Base-by-base conservation (phyloP, 2,797 vertebrate genomes). In the Oceanodroma leucorhoa region DNA sequence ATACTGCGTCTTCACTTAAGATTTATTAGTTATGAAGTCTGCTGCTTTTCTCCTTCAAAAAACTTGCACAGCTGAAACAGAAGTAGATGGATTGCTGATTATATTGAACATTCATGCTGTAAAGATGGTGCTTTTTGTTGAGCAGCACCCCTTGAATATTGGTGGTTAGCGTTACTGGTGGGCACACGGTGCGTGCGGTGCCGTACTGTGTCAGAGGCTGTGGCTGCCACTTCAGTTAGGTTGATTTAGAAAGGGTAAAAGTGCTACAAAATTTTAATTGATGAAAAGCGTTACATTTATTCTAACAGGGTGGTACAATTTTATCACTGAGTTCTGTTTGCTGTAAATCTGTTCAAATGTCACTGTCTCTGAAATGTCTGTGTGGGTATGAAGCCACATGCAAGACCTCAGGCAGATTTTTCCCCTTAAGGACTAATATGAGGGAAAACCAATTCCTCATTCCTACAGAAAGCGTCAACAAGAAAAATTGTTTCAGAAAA, bases 131-230 rank as follows among this genome's bases (percentile, higher is more conserved):
- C 10, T 11, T 32, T 14, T 10, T 40, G 32, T 10, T 7, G 46
- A 26, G 55, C 60, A 58, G 86, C 26, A 3, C 14, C 10, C 5
- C 17, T 15, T 7, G 11, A 15, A 5, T 0, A 6, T 6, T 24
- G 30, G 14, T 16, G 1, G 24, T 17, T 9, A 3, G 26, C 2
- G 30, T 18, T 45, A 2, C 32, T 6, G 2, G 14, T 0, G 5
- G 38, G 81, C 16, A 1, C 5, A 0, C 5, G 0, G 2, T 0
- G 0, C 1, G 21, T 4, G 6, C 40, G 0, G 0, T 2, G 11
- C 32, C 2, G 1, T 4, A 5, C 11, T 1, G 5, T 2, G 1
- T n/a, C 2, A 34, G 60, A 18, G 27, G 45, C 51, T 36, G 6
- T 4, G 20, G 55, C 85, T 64, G 14, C 65, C 1, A 2, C 27